Evolutionary conservation across 2,113 vertebrate species (phyloP).

Genomic region (Etia nguti): DNA sequence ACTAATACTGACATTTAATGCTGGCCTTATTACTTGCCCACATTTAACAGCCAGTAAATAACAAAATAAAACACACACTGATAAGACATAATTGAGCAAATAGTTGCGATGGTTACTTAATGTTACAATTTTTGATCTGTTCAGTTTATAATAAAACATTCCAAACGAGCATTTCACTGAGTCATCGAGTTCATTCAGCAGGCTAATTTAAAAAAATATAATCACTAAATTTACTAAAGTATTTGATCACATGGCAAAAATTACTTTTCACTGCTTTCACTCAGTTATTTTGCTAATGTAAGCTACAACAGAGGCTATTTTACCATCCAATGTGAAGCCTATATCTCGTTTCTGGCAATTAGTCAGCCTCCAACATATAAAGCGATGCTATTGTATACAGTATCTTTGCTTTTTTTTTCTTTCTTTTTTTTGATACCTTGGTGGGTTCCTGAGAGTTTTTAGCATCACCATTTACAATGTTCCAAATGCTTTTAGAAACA

Average conservation of each 20-base stretch:
- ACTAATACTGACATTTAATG: background rate
- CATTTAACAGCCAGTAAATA: background rate
- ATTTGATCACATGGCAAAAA: background rate
- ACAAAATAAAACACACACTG: background rate
- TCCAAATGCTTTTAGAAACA: slow-evolving; percentile 60
- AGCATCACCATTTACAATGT: slow-evolving; percentile 58
- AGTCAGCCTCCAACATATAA: background rate
- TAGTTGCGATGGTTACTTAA: background rate
- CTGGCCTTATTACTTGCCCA: background rate
- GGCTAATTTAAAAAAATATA: background rate
- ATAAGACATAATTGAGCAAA: background rate
- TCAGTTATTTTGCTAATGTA: background rate
- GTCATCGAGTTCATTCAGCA: background rate
- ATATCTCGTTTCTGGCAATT: slow-evolving; percentile 7
- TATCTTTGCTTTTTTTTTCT: background rate
- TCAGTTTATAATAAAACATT: background rate
- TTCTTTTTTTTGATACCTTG: slow-evolving; percentile 7
- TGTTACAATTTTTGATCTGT: background rate
- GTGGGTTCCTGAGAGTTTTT: slow-evolving; percentile 50
- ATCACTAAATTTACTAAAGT: background rate
- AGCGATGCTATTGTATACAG: slow-evolving; percentile 21
- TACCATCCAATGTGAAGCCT: background rate
- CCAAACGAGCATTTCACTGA: background rate
- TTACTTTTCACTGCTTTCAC: background rate
- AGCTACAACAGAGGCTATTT: background rate